Evolutionary conservation across 1,140 invertebrate genomes (phyloP), one percentile per base, ranked within the genome.

Genomic region (Notospermus geniculatus): DNA sequence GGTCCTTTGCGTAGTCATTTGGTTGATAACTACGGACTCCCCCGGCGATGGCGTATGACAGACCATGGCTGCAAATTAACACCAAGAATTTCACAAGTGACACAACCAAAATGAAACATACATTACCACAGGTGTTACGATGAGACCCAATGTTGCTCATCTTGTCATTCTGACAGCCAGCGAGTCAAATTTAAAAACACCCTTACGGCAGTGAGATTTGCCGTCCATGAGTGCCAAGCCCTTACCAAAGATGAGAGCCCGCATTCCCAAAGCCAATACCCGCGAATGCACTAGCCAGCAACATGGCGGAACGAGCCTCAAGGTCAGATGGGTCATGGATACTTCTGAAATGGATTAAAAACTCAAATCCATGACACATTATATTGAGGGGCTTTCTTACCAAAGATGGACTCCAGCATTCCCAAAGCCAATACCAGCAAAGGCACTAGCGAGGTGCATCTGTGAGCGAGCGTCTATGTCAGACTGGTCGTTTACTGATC

Each of bases 361-460:
- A 15, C 32, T 15, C 4, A n/a, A n/a, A n/a, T n/a, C n/a, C n/a
- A n/a, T n/a, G n/a, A n/a, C n/a, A n/a, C n/a, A n/a, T n/a, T n/a
- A 36, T 15, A 36, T 36, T 7, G 32, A 36, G 32, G 32, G 32
- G 32, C 32, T 36, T 15, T 36, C 67, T 62, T 74, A 82, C 81
- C 91, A 93, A 13, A 95, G 83, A 80, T 96, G 93, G 13, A 93
- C 91, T 23, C 91, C 93, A 39, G 92, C 91, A 81, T 95, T 95
- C 61, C 93, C 93, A 77, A 95, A 94, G 25, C 92, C 93, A 60
- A 95, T 90, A 25, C 93, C 92, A 50, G 92, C 93, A 87, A 93
- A 92, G 0, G 90, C 90, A 57, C 90, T 91, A 0, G 92, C 92
- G 30, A 94, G 81, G 77, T 93, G 90, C 91, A 95, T 95, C 62